Evolutionary conservation across 2,797 vertebrate genomes (phyloP).

Genomic region (Crocidura indochinensis): DNA sequence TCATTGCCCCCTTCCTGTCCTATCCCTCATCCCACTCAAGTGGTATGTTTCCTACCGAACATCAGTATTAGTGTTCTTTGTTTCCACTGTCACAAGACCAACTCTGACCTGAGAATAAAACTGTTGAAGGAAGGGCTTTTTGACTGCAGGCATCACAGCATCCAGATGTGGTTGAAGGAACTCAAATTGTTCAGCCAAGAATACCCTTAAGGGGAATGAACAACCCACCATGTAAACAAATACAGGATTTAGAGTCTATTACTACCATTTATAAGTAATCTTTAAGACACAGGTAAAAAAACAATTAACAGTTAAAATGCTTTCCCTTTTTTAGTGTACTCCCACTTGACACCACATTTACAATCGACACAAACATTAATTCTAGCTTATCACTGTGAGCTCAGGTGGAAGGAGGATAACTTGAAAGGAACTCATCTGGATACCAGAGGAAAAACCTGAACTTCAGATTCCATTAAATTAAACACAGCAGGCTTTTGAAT

Average conservation of each 20-base stretch:
- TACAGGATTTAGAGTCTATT: not conserved
- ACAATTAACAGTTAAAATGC: conserved; percentile 29
- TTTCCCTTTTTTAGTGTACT: conserved; percentile 3
- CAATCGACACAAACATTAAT: not conserved
- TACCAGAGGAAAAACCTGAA: not conserved
- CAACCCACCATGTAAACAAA: not conserved
- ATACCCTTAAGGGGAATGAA: conserved; percentile 92
- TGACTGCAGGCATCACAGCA: conserved; percentile 98
- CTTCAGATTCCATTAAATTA: conserved; percentile 35
- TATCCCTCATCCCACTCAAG: no score
- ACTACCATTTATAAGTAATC: not conserved
- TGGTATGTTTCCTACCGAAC: no score
- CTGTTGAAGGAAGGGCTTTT: conserved; percentile 99
- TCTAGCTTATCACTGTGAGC: not conserved
- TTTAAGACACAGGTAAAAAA: conserved; percentile 24
- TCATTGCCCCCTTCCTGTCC: no score
- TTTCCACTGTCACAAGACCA: not conserved
- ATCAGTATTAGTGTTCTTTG: not conserved
- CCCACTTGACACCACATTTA: not conserved
- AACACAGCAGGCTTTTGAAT: not conserved
- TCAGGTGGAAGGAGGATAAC: not conserved
- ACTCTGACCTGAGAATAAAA: conserved; percentile 98
- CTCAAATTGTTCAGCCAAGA: conserved; percentile 98
- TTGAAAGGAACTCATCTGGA: not conserved
- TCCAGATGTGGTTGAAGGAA: conserved; percentile 98